phyloP scores from a whole-genome alignment of 2,113 vertebrate genomes.

The Perccottus glenii region DNA sequence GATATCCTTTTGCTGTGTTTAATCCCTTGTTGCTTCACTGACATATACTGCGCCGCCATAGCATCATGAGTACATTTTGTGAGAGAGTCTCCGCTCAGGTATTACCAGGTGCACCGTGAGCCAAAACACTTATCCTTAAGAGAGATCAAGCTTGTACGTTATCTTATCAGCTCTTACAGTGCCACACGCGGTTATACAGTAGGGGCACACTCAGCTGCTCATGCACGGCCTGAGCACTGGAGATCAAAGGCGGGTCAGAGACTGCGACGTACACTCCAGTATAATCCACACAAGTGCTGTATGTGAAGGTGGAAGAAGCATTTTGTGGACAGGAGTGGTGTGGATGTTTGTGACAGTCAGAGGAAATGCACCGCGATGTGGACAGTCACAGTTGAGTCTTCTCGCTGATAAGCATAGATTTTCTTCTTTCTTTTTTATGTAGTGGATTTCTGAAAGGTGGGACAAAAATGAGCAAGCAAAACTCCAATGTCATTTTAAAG shows the following conservation, averaged over 20 bases:
- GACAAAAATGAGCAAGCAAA: conserved; percentile 8
- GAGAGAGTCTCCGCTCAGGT: conserved; percentile 54
- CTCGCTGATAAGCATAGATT: conserved; percentile 70
- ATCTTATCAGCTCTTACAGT: conserved; percentile 74
- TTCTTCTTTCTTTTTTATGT: conserved; percentile 28
- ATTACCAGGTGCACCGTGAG: conserved; percentile 65
- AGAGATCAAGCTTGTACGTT: conserved; percentile 70
- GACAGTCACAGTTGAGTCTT: conserved; percentile 69
- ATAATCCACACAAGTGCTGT: conserved; percentile 64
- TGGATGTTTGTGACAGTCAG: conserved; percentile 70
- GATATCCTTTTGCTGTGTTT: conserved; percentile 3
- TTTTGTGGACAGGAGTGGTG: conserved; percentile 50
- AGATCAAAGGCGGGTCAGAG: conserved; percentile 69
- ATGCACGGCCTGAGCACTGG: conserved; percentile 59
- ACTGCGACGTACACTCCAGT: conserved; percentile 55
- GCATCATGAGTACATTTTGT: conserved; percentile 45
- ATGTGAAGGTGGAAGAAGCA: conserved; percentile 11
- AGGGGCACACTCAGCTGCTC: conserved; percentile 66
- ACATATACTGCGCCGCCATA: conserved; percentile 36
- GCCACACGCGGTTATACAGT: conserved; percentile 48
- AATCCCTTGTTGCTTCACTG: conserved; percentile 51
- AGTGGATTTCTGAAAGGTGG: conserved; percentile 13
- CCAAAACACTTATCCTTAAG: conserved; percentile 71
- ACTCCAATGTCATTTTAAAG: no score
- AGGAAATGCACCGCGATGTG: conserved; percentile 63